Conservation (phyloP, 2,888 invertebrate species). For the Taphrorychus bicolor region DNA sequence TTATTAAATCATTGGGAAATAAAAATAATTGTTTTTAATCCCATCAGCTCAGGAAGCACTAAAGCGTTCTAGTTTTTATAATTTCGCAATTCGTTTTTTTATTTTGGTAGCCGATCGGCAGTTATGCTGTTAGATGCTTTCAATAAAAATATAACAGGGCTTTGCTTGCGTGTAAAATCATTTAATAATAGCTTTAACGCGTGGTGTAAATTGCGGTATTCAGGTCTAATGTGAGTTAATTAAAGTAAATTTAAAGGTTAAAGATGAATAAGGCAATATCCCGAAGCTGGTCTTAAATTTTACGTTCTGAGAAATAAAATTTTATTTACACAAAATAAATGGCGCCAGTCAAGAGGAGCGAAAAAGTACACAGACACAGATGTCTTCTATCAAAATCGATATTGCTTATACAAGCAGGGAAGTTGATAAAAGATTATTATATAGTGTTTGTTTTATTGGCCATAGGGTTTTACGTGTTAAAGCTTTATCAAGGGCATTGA, state of each 20-base stretch:
- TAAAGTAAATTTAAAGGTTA: conserved; percentile 35
- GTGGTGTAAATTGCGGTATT: conserved; percentile 21
- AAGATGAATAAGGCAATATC: conserved; percentile 1
- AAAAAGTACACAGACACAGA: no score
- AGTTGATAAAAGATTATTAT: no score
- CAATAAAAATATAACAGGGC: not conserved
- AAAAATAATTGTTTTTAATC: not conserved
- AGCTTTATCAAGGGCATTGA: no score
- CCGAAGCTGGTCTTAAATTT: not conserved
- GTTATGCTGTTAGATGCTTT: not conserved
- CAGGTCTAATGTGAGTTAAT: conserved; percentile 22
- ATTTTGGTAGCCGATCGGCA: not conserved
- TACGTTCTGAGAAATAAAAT: no score
- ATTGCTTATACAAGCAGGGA: no score
- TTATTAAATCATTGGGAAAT: not conserved
- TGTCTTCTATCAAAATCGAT: no score
- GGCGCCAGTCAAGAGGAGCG: no score
- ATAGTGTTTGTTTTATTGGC: no score
- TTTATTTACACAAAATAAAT: no score
- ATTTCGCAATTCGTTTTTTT: not conserved
- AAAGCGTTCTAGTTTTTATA: not conserved
- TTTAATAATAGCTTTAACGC: not conserved
- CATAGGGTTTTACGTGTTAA: no score
- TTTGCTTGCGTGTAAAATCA: not conserved
- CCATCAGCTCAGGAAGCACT: not conserved